Base-by-base conservation (phyloP, 2,888 invertebrate genomes). In the Nowickia ferox region DNA sequence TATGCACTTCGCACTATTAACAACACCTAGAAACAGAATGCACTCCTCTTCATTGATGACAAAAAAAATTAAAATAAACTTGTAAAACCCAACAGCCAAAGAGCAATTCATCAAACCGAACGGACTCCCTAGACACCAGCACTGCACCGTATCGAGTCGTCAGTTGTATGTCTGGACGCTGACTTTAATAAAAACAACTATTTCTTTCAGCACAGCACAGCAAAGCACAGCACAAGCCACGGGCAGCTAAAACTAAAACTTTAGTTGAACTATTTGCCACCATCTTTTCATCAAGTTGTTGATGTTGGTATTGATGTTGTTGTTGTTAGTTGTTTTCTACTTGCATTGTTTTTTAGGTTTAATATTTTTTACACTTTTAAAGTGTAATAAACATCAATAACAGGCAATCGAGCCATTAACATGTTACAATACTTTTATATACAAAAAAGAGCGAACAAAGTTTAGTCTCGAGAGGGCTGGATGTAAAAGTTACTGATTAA, bases 381-480 rank as follows among this genome's bases (percentile, higher is more conserved):
- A 79, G 78, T 55, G 74, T 65, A 84, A 79, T 79, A 79, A 79
- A 84, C 84, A 74, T 66, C 78, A 78, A 74, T 48, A 74, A 38
- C 84, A 77, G 51, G 53, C 65, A 68, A 68, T 13, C 48, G 55
- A 30, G 6, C 30, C 30, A 30, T 30, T 30, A 30, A 30, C 30
- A 5, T 30, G 30, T 6, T 30, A 30, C 30, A n/a, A 6, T 30
- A 30, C 30, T 30, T 30, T 30, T 6, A 6, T 30, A 6, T 6
- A 30, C 30, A 30, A 6, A 30, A 6, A 30, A 30, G 30, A 30
- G 30, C 30, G 30, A 5, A 30, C 30, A 5, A 30, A 30, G 6
- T 30, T 30, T 6, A 30, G 30, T 30, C 30, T 30, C 30, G 30
- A 30, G 30, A 30, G 30, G 6, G 30, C 30, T 6, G 30, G 6